Base-by-base conservation (phyloP, 2,888 invertebrate genomes). In the Pachymerium ferrugineum region DNA sequence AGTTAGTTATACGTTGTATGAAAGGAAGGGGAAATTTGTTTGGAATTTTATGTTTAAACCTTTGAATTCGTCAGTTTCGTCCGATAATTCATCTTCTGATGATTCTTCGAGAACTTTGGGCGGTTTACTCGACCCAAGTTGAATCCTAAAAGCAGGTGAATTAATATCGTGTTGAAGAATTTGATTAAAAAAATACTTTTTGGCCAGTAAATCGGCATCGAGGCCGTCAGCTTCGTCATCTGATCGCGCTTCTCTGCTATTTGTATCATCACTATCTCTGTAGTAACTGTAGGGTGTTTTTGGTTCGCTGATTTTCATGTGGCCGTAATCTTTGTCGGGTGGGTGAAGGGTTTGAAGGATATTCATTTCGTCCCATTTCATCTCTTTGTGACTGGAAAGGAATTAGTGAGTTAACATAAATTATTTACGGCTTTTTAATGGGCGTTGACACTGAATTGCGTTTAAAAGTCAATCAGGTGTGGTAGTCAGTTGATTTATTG, bases 281-380 rank as follows among this genome's bases (percentile, higher is more conserved):
- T 81, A 83, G 77, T 87, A 88, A 81, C 88, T 88, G 80, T 88
- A 93, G 0, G 99, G 99, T 29, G 99, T 99, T 84, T 97, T 97
- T 1, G 99, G 98, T 84, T 99, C 99, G 80, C 95, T 93, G 77
- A 92, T 90, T 85, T 98, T 99, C 97, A 98, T 98, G 81, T 96
- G 96, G 8, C 99, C 99, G 84, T 99, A 99, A 84, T 98, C 98
- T 85, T 99, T 99, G 83, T 95, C 95, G 25, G 92, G 87, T 54
- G 99, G 99, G 86, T 99, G 99, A 80, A 96, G 89, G 0, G 99
- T 99, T 78, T 96, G 97, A 79, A 98, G 87, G 78, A 99, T 98
- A 85, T 99, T 99, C 89, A 97, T 93, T 86, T 99, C 99, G 84
- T 99, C 99, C 86, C 94, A 96, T 86, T 94, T 92, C 81, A 94